A percentile compares a stretch with the other conserved stretches of the same genome.
Evolutionary conservation across 2,113 vertebrate genomes (phyloP).

Genomic region (Furnarius figulus): DNA sequence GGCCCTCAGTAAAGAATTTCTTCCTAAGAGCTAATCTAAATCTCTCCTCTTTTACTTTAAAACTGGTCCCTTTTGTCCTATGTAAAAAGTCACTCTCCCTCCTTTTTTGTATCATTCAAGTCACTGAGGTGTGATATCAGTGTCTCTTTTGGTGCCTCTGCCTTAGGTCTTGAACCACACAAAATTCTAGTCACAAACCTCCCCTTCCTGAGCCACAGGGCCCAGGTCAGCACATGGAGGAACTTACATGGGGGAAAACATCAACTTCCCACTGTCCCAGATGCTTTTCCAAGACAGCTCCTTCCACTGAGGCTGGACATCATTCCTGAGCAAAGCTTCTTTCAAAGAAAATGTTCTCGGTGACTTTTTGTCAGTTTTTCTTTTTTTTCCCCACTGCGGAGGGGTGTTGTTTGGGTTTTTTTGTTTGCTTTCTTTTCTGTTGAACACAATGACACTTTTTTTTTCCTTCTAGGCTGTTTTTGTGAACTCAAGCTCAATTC

Average conservation of each 20-base stretch:
- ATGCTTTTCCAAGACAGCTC: not conserved
- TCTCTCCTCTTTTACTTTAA: not conserved
- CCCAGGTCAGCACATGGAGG: accelerated
- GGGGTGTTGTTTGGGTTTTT: not conserved
- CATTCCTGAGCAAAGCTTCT: not conserved
- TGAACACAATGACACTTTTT: not conserved
- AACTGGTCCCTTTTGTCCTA: too few relatives aligned
- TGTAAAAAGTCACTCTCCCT: not conserved
- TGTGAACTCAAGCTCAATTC: not conserved
- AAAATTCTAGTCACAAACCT: not conserved
- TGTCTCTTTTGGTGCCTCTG: not conserved
- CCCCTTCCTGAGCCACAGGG: not conserved
- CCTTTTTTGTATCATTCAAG: accelerated
- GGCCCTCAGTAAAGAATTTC: not conserved
- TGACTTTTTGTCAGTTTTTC: too few relatives aligned
- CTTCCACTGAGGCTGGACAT: not conserved
- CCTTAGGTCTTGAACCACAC: not conserved
- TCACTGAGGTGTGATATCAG: not conserved
- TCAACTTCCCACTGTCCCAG: not conserved
- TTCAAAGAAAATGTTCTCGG: not conserved
- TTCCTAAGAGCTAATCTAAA: too few relatives aligned
- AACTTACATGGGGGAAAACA: not conserved
- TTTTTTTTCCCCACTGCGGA: not conserved
- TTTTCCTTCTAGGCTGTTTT: not conserved
- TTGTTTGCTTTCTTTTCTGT: not conserved